Base-by-base conservation (phyloP, 2,888 invertebrate species). In the Helleia helle region DNA sequence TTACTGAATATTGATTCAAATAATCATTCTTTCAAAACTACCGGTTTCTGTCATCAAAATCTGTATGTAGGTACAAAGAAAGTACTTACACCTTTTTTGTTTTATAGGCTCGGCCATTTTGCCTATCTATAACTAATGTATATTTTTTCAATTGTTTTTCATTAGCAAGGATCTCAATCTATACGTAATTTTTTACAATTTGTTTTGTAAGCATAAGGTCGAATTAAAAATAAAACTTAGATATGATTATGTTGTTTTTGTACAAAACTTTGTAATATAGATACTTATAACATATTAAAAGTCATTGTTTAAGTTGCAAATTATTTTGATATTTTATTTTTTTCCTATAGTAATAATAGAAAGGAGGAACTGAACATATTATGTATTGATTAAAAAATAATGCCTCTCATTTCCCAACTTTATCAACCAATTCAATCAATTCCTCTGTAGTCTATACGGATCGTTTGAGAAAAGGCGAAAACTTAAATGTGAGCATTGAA, bases 231-330 rank as follows among this genome's bases (percentile, higher is more conserved):
- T 46, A 46, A 41, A 18, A 66, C 65, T 62, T 71, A 62, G 55
- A 53, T 55, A 50, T 47, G 51, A 70, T 67, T 22, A 69, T 66
- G 68, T 75, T 80, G 74, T 80, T 81, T 56, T 80, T 83, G 74
- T 81, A 83, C 74, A 83, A 70, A 74, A 65, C 62, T 73, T 69
- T 80, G 76, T 80, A 79, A 74, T 66, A 74, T 81, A 81, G 72
- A 64, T 69, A 60, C 34, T 34, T 34, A 34, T 71, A 72, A 67
- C 77, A 73, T 79, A 83, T 80, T 84, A 84, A 81, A 83, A 81
- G 77, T 83, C 77, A 80, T 77, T 34, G 72, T 80, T 80, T 79
- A 79, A 80, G 77, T 81, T 83, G 73, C 69, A 71, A 75, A 71
- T 69, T 65, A 67, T 42, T 46, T 38, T 44, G 66, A 54, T 34